Evolutionary conservation across 1,140 invertebrate genomes (phyloP), one percentile per base, ranked within the genome.

Genomic region (Drosophila lini): DNA sequence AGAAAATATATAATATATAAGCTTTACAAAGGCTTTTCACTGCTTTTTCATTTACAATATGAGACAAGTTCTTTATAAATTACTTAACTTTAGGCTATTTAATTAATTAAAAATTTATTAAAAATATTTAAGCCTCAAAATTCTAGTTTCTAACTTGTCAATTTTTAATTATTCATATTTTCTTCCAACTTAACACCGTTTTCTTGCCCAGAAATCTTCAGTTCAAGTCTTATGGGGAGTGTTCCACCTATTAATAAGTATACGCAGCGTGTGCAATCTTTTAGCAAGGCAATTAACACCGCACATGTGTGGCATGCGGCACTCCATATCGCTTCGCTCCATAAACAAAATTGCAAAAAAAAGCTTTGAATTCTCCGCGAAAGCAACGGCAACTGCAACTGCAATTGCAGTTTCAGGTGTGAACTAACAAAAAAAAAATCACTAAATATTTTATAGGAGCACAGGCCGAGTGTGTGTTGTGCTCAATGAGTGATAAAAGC

Each of bases 361-460:
- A 44, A 13, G 15, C 58, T 63, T 47, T 42, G 31, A 74, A 62
- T 34, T 44, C 50, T 19, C 36, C 34, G 42, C 58, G 25, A 47
- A 15, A 57, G 48, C 55, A 48, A 32, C 25, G 25, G 25, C 44
- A 31, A 73, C 71, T 80, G 56, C 63, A 80, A 53, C 32, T 19
- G 2, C 16, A 53, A 65, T 31, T 79, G 57, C 58, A 70, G 36
- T 70, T 77, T 81, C 78, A 81, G 78, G 78, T 80, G 78, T 77
- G 78, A 77, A 65, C 25, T 38, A 13, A 28, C 25, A 28, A 53
- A 61, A 61, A 61, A 61, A 36, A 61, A 53, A 32, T 22, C 73
- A 79, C 41, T 53, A 80, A 41, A 69, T 57, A 69, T 68, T 69
- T 75, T 75, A 47, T 50, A 75, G 64, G 42, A 38, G 40, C 15